phyloP scores from a whole-genome alignment of 2,888 invertebrate genomes.

The Tuta absoluta region DNA sequence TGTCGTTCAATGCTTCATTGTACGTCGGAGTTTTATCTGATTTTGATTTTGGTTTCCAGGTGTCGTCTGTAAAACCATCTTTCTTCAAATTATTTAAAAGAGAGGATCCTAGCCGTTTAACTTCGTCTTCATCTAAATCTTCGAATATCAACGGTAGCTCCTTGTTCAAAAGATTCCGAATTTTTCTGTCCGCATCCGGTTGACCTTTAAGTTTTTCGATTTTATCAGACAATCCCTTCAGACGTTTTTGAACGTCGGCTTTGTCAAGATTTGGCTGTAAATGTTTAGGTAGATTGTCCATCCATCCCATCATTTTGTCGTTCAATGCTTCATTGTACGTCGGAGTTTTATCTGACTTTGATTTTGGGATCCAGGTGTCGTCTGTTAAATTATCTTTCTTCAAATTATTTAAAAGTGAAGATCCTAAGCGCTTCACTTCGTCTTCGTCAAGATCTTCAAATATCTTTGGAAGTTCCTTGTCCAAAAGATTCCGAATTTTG shows the following conservation, averaged over 20 bases:
- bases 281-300: neutral
- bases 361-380: neutral
- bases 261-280: neutral
- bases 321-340: neutral
- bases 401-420: neutral
- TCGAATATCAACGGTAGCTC: conserved; percentile 30
- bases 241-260: neutral
- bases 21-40: too few species aligned
- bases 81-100: neutral
- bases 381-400: conserved; percentile 3
- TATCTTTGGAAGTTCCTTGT: conserved; percentile 29
- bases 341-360: too few species aligned
- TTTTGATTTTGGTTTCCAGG: too few species aligned
- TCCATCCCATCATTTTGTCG: neutral
- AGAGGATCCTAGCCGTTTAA: neutral
- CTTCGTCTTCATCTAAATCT: neutral
- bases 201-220: conserved; percentile 7
- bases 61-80: neutral
- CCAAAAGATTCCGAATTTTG: neutral
- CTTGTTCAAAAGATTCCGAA: neutral
- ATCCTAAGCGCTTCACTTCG: neutral
- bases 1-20: too few species aligned
- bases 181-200: neutral
- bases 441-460: conserved; percentile 12
- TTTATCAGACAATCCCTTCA: neutral